phyloP scores from a whole-genome alignment of 2,888 invertebrate species.

The Drosophila pseudotalamancana region DNA sequence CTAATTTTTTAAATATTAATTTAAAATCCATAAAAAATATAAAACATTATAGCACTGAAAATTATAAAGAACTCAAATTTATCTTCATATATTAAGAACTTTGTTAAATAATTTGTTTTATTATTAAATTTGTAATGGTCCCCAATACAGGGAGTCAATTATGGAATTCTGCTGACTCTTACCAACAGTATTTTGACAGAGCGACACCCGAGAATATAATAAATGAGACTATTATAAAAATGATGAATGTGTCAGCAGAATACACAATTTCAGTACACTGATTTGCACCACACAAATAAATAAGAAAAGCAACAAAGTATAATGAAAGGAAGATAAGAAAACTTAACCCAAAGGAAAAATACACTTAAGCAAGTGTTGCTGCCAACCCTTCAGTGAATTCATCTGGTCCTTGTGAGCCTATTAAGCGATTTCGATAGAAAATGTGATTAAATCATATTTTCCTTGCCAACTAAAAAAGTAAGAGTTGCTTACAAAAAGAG shows the following conservation, averaged over 20 bases:
- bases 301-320: neutral
- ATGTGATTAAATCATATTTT: conserved; percentile 30
- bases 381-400: conserved; percentile 9
- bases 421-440: conserved; percentile 15
- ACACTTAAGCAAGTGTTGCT: conserved; percentile 3
- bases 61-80: no score
- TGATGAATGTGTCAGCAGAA: conserved; percentile 26
- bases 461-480: conserved; percentile 10
- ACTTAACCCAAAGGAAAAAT: conserved; percentile 1
- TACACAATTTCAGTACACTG: neutral
- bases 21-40: no score
- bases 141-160: conserved; percentile 47
- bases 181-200: conserved; percentile 16
- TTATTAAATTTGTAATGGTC: conserved; percentile 21
- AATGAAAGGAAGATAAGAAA: neutral
- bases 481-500: conserved; percentile 17
- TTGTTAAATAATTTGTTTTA: conserved; percentile 17
- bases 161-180: conserved; percentile 57
- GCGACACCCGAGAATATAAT: conserved; percentile 14
- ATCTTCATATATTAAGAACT: neutral
- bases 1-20: no score
- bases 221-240: conserved; percentile 29
- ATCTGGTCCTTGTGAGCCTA: conserved; percentile 4
- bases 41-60: no score
- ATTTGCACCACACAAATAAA: conserved; percentile 3